Evolutionary conservation across 2,113 vertebrate genomes (phyloP), one percentile per base, ranked within the genome.

Genomic region (Salvelinus alpinus): DNA sequence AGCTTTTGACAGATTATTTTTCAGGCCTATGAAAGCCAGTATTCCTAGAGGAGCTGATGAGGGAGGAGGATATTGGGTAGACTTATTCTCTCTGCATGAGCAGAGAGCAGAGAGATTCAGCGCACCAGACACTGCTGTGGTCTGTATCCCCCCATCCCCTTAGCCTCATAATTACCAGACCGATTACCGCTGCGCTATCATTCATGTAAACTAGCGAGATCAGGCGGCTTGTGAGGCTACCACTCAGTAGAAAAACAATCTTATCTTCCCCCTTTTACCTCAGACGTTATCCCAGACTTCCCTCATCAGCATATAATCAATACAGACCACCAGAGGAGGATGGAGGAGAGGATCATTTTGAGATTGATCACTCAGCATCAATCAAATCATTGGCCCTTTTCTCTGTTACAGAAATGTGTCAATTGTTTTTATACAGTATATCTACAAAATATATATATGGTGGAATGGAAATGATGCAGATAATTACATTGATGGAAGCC

Each of bases 21-120:
- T 82, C 78, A 85, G 69, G 34, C 72, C 73, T 75, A 78, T 87
- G 82, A 87, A 86, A 85, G 81, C 73, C 78, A 84, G 80, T 86
- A 87, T 74, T 83, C 81, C 76, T 75, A 24, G 64, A 76, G 77
- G 78, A 79, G 68, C 78, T 67, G 64, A 72, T 74, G 79, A 82
- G 73, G 31, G 7, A 18, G 76, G 71, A 80, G 78, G 69, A 80
- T 81, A 82, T 73, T 71, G 78, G 73, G 74, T 73, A 65, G 77
- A 72, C 59, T 54, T 16, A 54, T 16, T 54, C 51, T 54, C 51
- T 54, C 51, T 54, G 51, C 16, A 54, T 54, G 51, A 16, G 16
- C 51, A 54, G 14, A 54, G 5, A 54, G 5, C 51, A 54, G 51
- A 54, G 51, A 18, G 51, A 54, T 4, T 54, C 14, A 1, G 51